Evolutionary conservation across 2,888 invertebrate genomes (phyloP).

Genomic region (Drosophila infuscata): DNA sequence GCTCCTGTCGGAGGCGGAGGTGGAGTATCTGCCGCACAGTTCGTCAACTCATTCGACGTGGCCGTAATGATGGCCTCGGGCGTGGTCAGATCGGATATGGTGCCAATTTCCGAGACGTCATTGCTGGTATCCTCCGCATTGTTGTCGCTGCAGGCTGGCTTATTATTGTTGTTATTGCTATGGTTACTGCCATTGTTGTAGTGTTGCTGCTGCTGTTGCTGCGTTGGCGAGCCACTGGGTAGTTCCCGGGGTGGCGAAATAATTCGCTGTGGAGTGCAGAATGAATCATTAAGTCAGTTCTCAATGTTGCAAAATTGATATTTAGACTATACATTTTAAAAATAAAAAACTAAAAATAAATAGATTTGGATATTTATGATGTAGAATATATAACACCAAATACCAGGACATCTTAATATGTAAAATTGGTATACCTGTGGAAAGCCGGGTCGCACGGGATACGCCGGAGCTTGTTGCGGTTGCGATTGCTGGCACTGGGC

Average conservation of each 20-base stretch:
- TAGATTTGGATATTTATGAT: neutral
- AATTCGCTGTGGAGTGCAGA: constrained; percentile 72
- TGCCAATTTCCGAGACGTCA: constrained; percentile 85
- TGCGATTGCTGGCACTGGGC: constrained; percentile 48
- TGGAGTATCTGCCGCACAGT: constrained; percentile 48
- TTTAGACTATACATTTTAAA: neutral
- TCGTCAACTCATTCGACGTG: constrained; percentile 68
- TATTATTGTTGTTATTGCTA: constrained; percentile 57
- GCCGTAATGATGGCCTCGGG: constrained; percentile 79
- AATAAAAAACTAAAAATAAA: no score
- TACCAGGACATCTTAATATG: neutral
- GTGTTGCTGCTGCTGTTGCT: constrained; percentile 57
- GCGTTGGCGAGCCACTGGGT: constrained; percentile 76
- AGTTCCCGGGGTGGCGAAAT: constrained; percentile 83
- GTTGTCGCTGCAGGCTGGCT: constrained; percentile 76
- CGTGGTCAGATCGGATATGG: constrained; percentile 84
- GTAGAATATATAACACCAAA: neutral
- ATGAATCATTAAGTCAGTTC: neutral
- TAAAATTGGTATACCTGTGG: constrained; percentile 87
- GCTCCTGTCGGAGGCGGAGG: constrained; percentile 35
- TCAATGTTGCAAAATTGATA: neutral
- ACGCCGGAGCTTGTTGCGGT: constrained; percentile 74
- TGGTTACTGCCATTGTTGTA: constrained; percentile 49
- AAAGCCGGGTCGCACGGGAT: constrained; percentile 94
- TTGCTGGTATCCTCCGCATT: constrained; percentile 85